These are phyloP conservation scores for Rhagoletis zephyria DNA, from an alignment of 1,140 invertebrate genomes.

Conservation along the genomic window DNA sequence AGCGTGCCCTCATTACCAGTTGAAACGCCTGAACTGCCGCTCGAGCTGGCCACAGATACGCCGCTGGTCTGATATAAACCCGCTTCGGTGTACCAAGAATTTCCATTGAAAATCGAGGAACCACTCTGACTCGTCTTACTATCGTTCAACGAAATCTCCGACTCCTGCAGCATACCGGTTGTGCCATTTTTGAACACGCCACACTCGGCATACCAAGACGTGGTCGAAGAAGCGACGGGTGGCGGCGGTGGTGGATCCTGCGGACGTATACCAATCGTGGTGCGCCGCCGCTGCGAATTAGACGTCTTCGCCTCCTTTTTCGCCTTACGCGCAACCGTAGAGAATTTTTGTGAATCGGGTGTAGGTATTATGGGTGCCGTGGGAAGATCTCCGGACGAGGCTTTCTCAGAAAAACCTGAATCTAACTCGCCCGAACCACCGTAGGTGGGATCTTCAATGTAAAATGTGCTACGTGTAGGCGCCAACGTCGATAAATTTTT, in stretches of 20 bases:
- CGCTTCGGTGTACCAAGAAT: conserved; percentile 78
- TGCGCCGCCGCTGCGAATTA: conserved; percentile 63
- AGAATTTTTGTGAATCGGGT: conserved; percentile 64
- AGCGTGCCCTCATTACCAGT: conserved; percentile 70
- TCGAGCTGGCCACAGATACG: conserved; percentile 70
- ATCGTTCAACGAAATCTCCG: conserved; percentile 55
- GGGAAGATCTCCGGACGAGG: conserved; percentile 58
- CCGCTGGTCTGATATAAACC: conserved; percentile 78
- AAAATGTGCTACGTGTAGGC: conserved; percentile 78
- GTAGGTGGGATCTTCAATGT: conserved; percentile 75
- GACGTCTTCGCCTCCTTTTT: conserved; percentile 65
- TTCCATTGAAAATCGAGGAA: conserved; percentile 58
- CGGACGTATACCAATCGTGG: conserved; percentile 67
- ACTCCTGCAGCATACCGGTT: background rate
- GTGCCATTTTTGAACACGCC: conserved; percentile 74
- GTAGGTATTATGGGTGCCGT: conserved; percentile 54
- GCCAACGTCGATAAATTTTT: conserved; percentile 64
- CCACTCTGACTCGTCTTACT: conserved; percentile 59
- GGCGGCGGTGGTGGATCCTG: conserved; percentile 72
- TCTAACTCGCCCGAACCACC: conserved; percentile 75
- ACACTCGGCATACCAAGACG: conserved; percentile 76
- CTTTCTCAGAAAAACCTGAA: conserved; percentile 75
- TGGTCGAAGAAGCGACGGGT: conserved; percentile 61
- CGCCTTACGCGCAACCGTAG: conserved; percentile 63
- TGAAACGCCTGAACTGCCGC: conserved; percentile 72